A percentile compares a stretch with the other conserved stretches of the same genome.
phyloP scores from a whole-genome alignment of 2,888 invertebrate genomes.

The Acanthosepion lycidas region DNA sequence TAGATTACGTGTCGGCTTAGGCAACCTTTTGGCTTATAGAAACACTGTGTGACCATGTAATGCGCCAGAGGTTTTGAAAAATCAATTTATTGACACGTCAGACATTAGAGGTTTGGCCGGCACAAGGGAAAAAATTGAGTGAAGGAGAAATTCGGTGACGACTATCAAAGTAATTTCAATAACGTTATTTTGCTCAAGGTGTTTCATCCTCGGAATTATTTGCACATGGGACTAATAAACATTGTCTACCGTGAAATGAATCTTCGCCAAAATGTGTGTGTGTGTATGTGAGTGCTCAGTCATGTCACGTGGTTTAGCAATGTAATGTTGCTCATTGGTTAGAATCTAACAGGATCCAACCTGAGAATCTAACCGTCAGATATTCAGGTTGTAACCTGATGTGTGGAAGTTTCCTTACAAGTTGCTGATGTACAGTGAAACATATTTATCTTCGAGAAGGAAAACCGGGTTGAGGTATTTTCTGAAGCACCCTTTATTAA shows the following conservation, averaged over 20 bases:
- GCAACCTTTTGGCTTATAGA: not conserved
- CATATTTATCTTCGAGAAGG: too few relatives aligned
- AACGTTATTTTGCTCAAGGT: not conserved
- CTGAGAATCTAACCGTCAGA: too few relatives aligned
- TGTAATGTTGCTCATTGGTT: not conserved
- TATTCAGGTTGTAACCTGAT: too few relatives aligned
- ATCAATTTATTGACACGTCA: slow-evolving; percentile 10
- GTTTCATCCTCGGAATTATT: not conserved
- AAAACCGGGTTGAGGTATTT: too few relatives aligned
- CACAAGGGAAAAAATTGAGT: not conserved
- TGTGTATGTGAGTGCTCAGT: not conserved
- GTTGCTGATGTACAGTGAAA: too few relatives aligned
- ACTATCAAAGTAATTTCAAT: not conserved
- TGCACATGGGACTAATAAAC: slow-evolving; percentile 13
- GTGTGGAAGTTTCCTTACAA: too few relatives aligned
- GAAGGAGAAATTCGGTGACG: not conserved
- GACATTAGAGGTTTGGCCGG: not conserved
- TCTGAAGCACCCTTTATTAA: too few relatives aligned
- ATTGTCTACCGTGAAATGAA: not conserved
- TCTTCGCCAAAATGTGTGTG: not conserved
- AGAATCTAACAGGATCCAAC: too few relatives aligned
- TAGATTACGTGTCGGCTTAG: slow-evolving; percentile 33
- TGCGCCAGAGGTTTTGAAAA: slow-evolving; percentile 33
- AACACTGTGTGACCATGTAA: not conserved
- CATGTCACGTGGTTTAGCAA: not conserved